Evolutionary conservation across 2,888 invertebrate genomes (phyloP), one percentile per base, ranked within the genome.

Genomic region (Rhagophthalmus giganteus): DNA sequence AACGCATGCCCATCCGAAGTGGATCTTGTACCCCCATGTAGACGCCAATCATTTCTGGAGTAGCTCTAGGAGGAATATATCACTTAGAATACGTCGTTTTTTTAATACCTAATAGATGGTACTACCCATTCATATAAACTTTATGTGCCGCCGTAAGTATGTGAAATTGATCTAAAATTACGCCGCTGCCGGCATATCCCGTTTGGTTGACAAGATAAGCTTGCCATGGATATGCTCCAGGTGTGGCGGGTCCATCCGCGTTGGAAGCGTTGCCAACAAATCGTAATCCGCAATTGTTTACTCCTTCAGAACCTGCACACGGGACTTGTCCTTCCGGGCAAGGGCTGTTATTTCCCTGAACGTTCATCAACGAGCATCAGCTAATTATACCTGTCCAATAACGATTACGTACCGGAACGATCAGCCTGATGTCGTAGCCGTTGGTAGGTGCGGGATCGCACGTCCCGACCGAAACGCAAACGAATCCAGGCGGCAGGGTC

Each of bases 111-210:
- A n/a, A n/a, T n/a, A n/a, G n/a, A n/a, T n/a, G n/a, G n/a, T n/a
- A n/a, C n/a, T 44, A 84, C 84, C 79, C 66, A 55, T 82, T 78
- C 50, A 79, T 71, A 16, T 78, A 69, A 42, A 89, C 77, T 66
- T 86, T 84, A 70, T 89, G 89, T 2, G 88, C 88, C 0, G 85
- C 86, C 0, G 90, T 89, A 7, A 89, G 67, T 2, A 90, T 80
- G 70, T 87, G 84, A 11, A 78, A 75, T 11, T 76, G 75, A 61
- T 85, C 81, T 32, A 90, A 78, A 2, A 90, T 76, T 1, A 84
- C 87, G 5, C 88, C 89, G 20, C 87, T 86, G 12, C 87, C 88
- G 27, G 87, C 73, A 65, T 85, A 89, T 50, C 62, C 58, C 2
- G 68, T 69, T 37, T 65, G 63, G 50, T 69, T 70, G 20, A 57